A percentile compares a stretch with the other conserved stretches of the same genome.
phyloP scores from a whole-genome alignment of 2,797 vertebrate genomes.

The Discoglossus pictus region DNA sequence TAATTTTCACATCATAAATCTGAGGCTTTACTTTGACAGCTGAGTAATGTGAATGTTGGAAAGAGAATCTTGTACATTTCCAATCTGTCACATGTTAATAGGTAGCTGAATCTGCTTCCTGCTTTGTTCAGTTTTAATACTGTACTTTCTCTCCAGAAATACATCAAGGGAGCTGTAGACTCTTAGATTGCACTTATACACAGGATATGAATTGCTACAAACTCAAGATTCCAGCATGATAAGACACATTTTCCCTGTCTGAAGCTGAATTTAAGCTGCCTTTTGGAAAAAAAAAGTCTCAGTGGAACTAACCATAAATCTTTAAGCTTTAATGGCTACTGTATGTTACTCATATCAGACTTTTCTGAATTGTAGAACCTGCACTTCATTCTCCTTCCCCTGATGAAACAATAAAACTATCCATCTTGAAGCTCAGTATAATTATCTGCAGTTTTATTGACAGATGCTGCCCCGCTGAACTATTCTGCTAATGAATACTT shows the following conservation, averaged over 20 bases:
- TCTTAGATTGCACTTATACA: slow-evolving; percentile 45
- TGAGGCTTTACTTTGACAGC: slow-evolving; percentile 65
- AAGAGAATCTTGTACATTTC: slow-evolving; percentile 59
- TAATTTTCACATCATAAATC: slow-evolving; percentile 74
- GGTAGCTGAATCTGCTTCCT: slow-evolving; percentile 49
- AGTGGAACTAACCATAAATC: too few relatives aligned
- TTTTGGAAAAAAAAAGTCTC: slow-evolving; percentile 19
- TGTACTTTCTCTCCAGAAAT: background rate
- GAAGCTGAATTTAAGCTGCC: background rate
- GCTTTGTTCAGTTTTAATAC: rapidly evolving
- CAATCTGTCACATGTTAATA: slow-evolving; percentile 51
- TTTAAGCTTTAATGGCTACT: too few relatives aligned
- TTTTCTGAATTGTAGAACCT: background rate
- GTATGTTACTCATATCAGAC: background rate
- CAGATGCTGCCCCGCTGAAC: too few relatives aligned
- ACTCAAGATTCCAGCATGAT: background rate
- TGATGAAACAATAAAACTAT: slow-evolving; percentile 43
- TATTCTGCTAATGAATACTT: too few relatives aligned
- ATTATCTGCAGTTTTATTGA: too few relatives aligned
- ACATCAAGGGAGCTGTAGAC: background rate
- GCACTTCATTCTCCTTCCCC: slow-evolving; percentile 17
- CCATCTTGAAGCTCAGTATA: slow-evolving; percentile 9
- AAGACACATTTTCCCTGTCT: background rate
- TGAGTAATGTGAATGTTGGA: slow-evolving; percentile 66
- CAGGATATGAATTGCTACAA: background rate